Conservation (phyloP, 2,888 invertebrate species). For the Drosophila koepferae region DNA sequence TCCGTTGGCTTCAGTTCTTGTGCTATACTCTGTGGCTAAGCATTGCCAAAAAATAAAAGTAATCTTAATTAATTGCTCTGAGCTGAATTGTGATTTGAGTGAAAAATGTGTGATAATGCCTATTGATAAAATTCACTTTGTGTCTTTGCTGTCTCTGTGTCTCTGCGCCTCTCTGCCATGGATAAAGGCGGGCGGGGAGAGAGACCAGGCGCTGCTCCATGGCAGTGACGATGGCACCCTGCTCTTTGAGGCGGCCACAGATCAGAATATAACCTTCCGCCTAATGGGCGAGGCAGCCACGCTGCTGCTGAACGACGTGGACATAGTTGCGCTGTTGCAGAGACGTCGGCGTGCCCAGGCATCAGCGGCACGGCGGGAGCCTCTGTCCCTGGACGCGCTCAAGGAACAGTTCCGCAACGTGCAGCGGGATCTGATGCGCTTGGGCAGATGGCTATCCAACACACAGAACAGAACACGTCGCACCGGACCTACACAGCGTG, state of each 20-base stretch:
- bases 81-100: not conserved
- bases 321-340: slow-evolving; percentile 86
- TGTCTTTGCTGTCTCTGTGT: not conserved
- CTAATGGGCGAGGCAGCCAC: slow-evolving; percentile 89
- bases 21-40: slow-evolving; percentile 10
- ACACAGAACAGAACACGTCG: slow-evolving; percentile 60
- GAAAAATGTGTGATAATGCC: slow-evolving; percentile 45
- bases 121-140: not conserved
- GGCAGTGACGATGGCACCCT: slow-evolving; percentile 89
- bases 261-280: slow-evolving; percentile 91
- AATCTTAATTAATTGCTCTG: not conserved
- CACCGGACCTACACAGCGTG: slow-evolving; percentile 39
- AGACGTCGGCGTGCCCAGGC: slow-evolving; percentile 36
- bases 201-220: slow-evolving; percentile 40
- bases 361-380: slow-evolving; percentile 18
- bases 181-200: slow-evolving; percentile 1
- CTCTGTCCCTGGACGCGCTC: slow-evolving; percentile 47
- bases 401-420: slow-evolving; percentile 61
- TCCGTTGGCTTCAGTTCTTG: slow-evolving; percentile 26
- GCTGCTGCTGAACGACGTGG: slow-evolving; percentile 88
- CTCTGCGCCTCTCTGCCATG: slow-evolving; percentile 13
- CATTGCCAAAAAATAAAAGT: slow-evolving; percentile 14
- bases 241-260: slow-evolving; percentile 90
- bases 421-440: slow-evolving; percentile 55
- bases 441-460: slow-evolving; percentile 46